Evolutionary conservation across 2,888 invertebrate genomes (phyloP).

Genomic region (Hipparchia sbordonii): DNA sequence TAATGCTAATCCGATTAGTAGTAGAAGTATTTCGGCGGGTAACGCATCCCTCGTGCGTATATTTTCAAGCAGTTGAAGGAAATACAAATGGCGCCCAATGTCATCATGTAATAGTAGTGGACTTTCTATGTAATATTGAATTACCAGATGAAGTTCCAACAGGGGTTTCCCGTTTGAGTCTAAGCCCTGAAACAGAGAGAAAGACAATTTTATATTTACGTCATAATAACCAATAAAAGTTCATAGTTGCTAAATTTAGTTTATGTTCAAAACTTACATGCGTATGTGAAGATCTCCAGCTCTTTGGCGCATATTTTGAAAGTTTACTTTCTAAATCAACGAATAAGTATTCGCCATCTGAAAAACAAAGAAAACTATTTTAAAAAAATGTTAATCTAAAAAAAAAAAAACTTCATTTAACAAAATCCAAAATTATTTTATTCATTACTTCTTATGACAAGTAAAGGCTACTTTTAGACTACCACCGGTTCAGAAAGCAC

Average conservation of each 20-base stretch:
- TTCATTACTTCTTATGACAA: no score
- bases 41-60: conserved; percentile 85
- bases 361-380: conserved; percentile 10
- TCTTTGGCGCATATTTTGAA: conserved; percentile 97
- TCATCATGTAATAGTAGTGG: conserved; percentile 95
- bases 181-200: conserved; percentile 85
- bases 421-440: neutral
- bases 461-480: no score
- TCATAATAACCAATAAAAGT: neutral
- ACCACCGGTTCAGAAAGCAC: no score
- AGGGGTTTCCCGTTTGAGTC: conserved; percentile 95
- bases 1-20: conserved; percentile 93
- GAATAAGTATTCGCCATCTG: conserved; percentile 98
- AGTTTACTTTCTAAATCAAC: conserved; percentile 97
- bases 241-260: neutral
- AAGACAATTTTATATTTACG: conserved; percentile 1
- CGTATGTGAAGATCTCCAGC: conserved; percentile 96
- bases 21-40: conserved; percentile 86
- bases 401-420: neutral
- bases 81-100: conserved; percentile 96
- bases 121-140: conserved; percentile 97
- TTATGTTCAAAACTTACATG: conserved; percentile 85
- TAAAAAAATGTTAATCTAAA: neutral
- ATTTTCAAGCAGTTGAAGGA: conserved; percentile 96
- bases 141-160: conserved; percentile 93